These are phyloP conservation scores for Salvator merianae DNA, from an alignment of 2,113 vertebrate species.

Conservation along the genomic window DNA sequence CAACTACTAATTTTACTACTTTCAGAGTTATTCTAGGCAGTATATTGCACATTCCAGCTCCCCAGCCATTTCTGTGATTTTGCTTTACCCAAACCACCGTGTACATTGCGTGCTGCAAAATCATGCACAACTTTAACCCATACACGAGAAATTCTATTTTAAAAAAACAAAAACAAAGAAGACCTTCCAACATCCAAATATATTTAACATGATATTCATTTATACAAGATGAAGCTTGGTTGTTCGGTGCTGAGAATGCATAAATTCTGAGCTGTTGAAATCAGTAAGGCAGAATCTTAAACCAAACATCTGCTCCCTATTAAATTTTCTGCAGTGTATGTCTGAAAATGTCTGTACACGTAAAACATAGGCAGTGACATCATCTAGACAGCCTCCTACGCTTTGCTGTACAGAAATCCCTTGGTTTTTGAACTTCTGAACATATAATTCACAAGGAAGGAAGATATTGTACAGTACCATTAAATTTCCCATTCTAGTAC, in stretches of 20 bases:
- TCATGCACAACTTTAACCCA: too few species aligned
- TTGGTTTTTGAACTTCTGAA: background rate
- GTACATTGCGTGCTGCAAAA: background rate
- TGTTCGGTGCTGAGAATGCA: background rate
- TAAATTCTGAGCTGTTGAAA: slow-evolving; percentile 1
- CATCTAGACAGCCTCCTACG: background rate
- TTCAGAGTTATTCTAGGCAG: background rate
- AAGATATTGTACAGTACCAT: background rate
- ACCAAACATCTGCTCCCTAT: slow-evolving; percentile 13
- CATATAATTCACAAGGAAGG: background rate
- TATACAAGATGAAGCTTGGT: background rate
- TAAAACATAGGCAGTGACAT: background rate
- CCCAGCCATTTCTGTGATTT: background rate
- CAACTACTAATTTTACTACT: background rate
- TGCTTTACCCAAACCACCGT: background rate
- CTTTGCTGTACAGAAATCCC: background rate
- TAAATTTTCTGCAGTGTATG: background rate
- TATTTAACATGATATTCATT: background rate
- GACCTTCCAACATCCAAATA: background rate
- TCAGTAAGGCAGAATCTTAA: background rate
- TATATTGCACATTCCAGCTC: background rate
- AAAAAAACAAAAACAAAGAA: background rate
- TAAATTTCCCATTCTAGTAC: too few species aligned
- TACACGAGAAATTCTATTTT: background rate
- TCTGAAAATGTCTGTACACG: background rate